Evolutionary conservation across 2,113 vertebrate genomes (phyloP).

Genomic region (Zosterops hypoxanthus): DNA sequence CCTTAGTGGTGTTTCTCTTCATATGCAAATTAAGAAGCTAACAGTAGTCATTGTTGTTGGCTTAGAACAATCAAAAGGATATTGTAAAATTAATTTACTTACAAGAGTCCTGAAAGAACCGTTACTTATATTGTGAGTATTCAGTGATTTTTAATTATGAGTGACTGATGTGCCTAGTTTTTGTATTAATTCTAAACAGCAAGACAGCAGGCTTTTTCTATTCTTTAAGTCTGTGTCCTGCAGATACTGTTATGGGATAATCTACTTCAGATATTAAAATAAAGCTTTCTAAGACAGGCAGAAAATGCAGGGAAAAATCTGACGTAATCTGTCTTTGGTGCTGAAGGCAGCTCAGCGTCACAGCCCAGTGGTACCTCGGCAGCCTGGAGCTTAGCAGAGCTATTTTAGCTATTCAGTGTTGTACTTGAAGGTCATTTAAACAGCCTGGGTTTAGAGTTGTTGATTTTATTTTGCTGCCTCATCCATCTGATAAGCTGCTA

Average conservation of each 20-base stretch:
- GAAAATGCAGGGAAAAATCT: not conserved
- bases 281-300: not conserved
- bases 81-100: not conserved
- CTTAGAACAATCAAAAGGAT: conserved; percentile 2
- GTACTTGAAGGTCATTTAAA: not conserved
- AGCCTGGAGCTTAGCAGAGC: not conserved
- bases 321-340: not conserved
- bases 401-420: not conserved
- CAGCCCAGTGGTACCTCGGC: not conserved
- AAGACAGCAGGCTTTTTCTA: not conserved
- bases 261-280: conserved; percentile 9
- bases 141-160: not conserved
- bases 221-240: not conserved
- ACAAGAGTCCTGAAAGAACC: not conserved
- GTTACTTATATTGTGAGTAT: not conserved
- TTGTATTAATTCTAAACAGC: not conserved
- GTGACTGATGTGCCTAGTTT: not conserved
- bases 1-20: not conserved
- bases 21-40: not conserved
- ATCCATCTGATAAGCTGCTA: not conserved
- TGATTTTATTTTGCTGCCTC: conserved; percentile 2
- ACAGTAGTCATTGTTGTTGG: not conserved
- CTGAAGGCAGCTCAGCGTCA: not conserved
- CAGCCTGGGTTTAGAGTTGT: not conserved
- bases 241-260: not conserved